Base-by-base conservation (phyloP, 2,888 invertebrate genomes). In the Nymphalis polychloros region DNA sequence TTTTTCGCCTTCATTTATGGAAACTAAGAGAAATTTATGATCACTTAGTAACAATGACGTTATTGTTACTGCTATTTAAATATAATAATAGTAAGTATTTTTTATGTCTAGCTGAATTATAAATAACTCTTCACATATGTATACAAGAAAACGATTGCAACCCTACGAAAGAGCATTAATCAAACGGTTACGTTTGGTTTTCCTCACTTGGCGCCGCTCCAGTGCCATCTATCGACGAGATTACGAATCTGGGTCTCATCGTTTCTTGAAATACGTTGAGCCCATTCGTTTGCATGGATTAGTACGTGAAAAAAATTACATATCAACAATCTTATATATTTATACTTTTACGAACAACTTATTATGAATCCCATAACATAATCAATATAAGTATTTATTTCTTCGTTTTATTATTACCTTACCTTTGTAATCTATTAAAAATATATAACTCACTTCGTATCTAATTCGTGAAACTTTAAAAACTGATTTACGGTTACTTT, bases 121-220 rank as follows among this genome's bases (percentile, higher is more conserved):
- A 57, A 57, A 57, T 27, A 19, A 16, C 31, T 41, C 31, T 17
- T 8, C 10, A 57, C 57, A 57, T 41, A 57, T 41, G 57, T 19
- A 10, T 41, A 57, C 57, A 57, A 35, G 57, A 41, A 57, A 57
- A 57, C 57, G 57, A 57, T 55, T 55, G n/a, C 53, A 55, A 27
- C 53, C 27, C 53, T 31, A 31, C 53, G 53, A 17, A 27, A 41
- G 53, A 31, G 53, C 31, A 57, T 57, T 57, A 57, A 57, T 57
- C 57, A 57, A 41, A 57, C 57, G 57, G 57, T 19, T 57, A 57
- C 64, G 49, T 59, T 59, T 52, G 57, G 64, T 59, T 41, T 64
- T 50, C 47, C 48, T 20, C 59, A 60, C 57, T 19, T 57, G 57
- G 63, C 63, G 63, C 60, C 48, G 63, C 63, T 63, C 66, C 63